Evolutionary conservation across 2,888 invertebrate genomes (phyloP).

Genomic region (Polyploca ridens): DNA sequence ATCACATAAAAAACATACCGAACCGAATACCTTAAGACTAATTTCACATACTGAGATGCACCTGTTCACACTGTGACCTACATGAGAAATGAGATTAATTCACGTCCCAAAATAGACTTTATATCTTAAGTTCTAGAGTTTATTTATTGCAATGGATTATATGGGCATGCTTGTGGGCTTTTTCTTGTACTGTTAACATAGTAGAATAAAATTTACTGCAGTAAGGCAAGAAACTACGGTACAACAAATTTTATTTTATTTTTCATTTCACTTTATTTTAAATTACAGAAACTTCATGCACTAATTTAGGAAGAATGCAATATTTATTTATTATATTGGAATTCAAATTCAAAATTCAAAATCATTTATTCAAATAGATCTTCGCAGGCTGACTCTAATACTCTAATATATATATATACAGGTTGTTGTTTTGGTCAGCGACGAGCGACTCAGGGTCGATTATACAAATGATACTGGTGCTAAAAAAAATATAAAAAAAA

Average conservation of each 20-base stretch:
- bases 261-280: too few species aligned
- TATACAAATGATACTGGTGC: too few species aligned
- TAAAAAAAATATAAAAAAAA: too few species aligned
- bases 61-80: constrained; percentile 23
- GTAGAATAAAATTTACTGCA: not conserved
- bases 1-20: constrained; percentile 6
- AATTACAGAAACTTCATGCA: too few species aligned
- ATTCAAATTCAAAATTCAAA: too few species aligned
- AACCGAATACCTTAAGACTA: constrained; percentile 5
- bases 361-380: too few species aligned
- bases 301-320: too few species aligned
- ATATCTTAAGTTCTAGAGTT: not conserved
- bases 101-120: constrained; percentile 4
- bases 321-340: too few species aligned
- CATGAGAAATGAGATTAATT: constrained; percentile 10
- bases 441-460: too few species aligned
- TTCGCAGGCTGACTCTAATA: too few species aligned
- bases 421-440: too few species aligned
- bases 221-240: not conserved
- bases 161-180: not conserved
- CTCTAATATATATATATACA: too few species aligned
- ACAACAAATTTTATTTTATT: not conserved
- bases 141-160: constrained; percentile 9
- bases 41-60: constrained; percentile 27
- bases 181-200: not conserved